Conservation (phyloP, 2,797 vertebrate genomes). For the Numenius phaeopus region DNA sequence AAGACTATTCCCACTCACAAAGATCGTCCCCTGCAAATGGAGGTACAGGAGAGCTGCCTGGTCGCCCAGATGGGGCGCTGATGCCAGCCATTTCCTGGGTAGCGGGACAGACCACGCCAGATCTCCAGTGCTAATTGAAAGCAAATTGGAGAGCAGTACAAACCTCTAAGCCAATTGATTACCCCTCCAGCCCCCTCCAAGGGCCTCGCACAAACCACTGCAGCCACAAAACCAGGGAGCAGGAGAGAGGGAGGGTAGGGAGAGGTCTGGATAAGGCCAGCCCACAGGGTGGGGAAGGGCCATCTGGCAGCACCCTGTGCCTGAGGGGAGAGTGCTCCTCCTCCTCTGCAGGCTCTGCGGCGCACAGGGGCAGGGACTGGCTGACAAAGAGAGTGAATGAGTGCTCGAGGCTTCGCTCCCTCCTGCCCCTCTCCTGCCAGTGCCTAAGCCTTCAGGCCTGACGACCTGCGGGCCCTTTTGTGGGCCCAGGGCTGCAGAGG, state of each 20-base stretch:
- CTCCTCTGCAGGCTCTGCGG: not conserved
- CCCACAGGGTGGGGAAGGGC: rapidly evolving
- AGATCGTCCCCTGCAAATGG: not conserved
- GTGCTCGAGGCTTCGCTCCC: rapidly evolving
- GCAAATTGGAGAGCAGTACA: not conserved
- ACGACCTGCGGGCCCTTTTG: not conserved
- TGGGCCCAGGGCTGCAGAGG: not conserved
- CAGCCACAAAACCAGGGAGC: not conserved
- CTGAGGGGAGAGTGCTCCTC: rapidly evolving
- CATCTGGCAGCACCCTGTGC: not conserved
- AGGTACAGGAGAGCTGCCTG: not conserved
- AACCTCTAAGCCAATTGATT: not conserved
- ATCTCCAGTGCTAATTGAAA: not conserved
- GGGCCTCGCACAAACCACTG: not conserved
- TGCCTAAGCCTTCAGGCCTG: not conserved
- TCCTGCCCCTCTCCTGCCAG: not conserved
- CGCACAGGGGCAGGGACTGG: rapidly evolving
- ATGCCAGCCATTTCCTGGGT: not conserved
- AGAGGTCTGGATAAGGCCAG: not conserved
- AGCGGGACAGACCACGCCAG: not conserved
- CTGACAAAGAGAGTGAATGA: not conserved
- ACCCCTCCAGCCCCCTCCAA: not conserved
- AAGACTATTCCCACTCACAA: not conserved
- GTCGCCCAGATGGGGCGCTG: not conserved
- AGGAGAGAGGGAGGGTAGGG: not conserved